Evolutionary conservation across 2,888 invertebrate genomes (phyloP).

Genomic region (Lasioglossum zephyrum): DNA sequence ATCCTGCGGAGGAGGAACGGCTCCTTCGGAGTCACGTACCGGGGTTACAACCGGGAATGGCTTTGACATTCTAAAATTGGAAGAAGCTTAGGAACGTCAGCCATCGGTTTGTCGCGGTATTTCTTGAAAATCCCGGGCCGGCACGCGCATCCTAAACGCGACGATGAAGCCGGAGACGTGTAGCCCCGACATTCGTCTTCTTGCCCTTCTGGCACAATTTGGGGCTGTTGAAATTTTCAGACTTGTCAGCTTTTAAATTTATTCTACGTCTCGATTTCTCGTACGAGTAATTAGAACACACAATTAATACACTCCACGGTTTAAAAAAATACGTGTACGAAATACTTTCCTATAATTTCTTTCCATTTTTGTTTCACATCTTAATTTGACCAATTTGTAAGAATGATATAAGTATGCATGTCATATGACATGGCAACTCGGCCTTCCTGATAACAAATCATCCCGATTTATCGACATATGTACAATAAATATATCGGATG

Average conservation of each 20-base stretch:
- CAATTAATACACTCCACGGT: neutral
- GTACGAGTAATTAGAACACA: neutral
- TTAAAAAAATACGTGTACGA: neutral
- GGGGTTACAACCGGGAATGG: constrained; percentile 71
- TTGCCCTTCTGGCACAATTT: neutral
- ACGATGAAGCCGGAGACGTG: neutral
- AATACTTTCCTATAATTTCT: no score
- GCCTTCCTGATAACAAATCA: no score
- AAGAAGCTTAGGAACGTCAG: constrained; percentile 70
- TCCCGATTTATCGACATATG: no score
- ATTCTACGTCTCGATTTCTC: no score
- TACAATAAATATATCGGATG: no score
- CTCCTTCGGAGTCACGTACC: constrained; percentile 68
- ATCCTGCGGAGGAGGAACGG: constrained; percentile 58
- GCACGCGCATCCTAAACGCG: constrained; percentile 35
- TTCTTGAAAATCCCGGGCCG: constrained; percentile 57
- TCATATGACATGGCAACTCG: no score
- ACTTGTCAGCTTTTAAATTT: neutral
- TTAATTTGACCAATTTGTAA: neutral
- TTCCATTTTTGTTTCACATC: neutral
- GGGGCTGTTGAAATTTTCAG: neutral
- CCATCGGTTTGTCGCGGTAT: constrained; percentile 52
- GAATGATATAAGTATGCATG: no score
- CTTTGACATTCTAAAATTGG: constrained; percentile 76
- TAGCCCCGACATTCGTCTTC: neutral